A percentile compares a stretch with the other conserved stretches of the same genome.
phyloP scores from a whole-genome alignment of 2,113 vertebrate species.

The Sula dactylatra region DNA sequence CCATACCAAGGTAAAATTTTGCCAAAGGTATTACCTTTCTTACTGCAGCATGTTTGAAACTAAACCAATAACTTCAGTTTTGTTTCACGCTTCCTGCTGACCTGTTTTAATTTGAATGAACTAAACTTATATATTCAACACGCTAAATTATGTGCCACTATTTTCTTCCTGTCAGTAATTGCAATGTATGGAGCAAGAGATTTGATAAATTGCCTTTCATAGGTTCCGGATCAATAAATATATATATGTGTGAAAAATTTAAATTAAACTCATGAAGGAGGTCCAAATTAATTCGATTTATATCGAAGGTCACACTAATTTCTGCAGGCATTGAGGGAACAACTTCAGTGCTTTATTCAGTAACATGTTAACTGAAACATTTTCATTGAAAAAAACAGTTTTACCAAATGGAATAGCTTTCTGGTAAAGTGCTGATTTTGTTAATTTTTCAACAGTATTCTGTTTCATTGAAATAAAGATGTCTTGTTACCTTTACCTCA shows the following conservation, averaged over 20 bases:
- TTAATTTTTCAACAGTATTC: not conserved
- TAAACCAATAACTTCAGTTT: not conserved
- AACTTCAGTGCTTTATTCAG: not conserved
- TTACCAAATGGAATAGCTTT: not conserved
- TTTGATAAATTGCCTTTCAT: not conserved
- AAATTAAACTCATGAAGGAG: not conserved
- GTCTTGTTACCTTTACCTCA: not conserved
- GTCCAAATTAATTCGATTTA: not conserved
- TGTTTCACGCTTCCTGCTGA: not conserved
- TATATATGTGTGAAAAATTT: not conserved
- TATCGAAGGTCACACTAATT: not conserved
- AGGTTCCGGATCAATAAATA: conserved; percentile 1
- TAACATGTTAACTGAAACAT: accelerated
- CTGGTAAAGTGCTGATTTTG: not conserved
- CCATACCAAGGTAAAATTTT: not conserved
- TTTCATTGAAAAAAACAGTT: not conserved
- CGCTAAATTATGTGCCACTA: not conserved
- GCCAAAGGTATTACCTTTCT: not conserved
- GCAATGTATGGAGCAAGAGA: not conserved
- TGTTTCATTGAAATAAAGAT: not conserved
- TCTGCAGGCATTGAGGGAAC: not conserved
- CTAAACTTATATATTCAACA: not conserved
- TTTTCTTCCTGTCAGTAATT: not conserved
- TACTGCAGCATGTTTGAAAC: accelerated
- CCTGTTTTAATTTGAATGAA: not conserved